Evolutionary conservation across 2,888 invertebrate species (phyloP), one percentile per base, ranked within the genome.

Genomic region (Acanthosepion lycidas): DNA sequence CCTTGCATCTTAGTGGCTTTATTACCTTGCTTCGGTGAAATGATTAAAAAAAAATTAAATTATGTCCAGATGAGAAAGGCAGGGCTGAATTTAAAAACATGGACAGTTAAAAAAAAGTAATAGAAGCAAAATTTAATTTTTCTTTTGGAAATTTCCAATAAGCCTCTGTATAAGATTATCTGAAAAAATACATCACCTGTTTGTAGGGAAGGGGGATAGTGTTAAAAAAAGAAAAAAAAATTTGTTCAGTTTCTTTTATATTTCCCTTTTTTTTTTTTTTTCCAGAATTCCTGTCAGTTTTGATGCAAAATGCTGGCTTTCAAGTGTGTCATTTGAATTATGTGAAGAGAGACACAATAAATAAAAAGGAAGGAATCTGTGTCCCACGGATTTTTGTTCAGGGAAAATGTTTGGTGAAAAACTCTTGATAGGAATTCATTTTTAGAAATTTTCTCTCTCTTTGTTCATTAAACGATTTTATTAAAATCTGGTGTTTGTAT

Each of bases 331-430:
- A 97, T 94, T 98, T 98, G 97, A 98, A 98, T 0, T 99, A 99
- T 97, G 98, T 99, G 6, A 98, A 99, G 96, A 98, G 99, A 64
- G 98, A 99, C 94, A 99, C 99, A 0, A 98, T 99, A 0, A 99
- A 99, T 97, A 98, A 98, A 94, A 99, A 99, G 97, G 99, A 99
- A 97, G 98, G 98, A 23, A 98, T 99, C 94, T 98, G 99, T 98
- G 99, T 99, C 0, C 98, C 98, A 0, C 98, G 99, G 95, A 98
- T 99, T 96, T 99, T 99, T 98, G 98, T 99, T 0, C 99, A 99
- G 97, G 99, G 96, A 93, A 97, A 96, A 95, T 97, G 97, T 95
- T 94, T 95, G 6, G 64, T 94, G 12, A 28, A 49, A 53, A 53
- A 28, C 28, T 51, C 93, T 23, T 93, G 93, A 78, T n/a, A 78